These are phyloP conservation scores for Nothobranchius kuhntae DNA, from an alignment of 2,113 vertebrate species.

Conservation along the genomic window DNA sequence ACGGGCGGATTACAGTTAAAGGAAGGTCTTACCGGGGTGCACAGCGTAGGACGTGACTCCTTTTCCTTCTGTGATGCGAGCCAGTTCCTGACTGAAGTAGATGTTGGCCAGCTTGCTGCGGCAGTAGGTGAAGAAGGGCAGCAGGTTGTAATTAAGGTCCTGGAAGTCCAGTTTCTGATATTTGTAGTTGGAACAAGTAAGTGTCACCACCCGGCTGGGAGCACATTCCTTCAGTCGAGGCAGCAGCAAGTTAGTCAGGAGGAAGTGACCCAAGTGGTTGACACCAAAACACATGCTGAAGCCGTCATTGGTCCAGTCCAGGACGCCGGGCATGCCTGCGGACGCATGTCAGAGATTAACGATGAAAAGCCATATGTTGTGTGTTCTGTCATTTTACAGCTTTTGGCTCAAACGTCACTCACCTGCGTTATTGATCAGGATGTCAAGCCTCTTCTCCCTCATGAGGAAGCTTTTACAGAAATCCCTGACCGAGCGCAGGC, in stretches of 20 bases:
- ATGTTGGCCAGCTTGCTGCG: constrained; percentile 85
- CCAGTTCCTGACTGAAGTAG: constrained; percentile 83
- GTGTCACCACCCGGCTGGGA: constrained; percentile 79
- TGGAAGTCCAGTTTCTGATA: constrained; percentile 82
- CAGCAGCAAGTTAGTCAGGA: constrained; percentile 81
- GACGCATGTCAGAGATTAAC: not conserved
- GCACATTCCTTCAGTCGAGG: constrained; percentile 75
- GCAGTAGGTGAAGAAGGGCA: constrained; percentile 83
- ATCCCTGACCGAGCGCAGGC: constrained; percentile 74
- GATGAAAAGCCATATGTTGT: too few species aligned
- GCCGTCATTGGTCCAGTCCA: constrained; percentile 82
- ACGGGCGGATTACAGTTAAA: not conserved
- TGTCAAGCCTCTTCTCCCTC: constrained; percentile 79
- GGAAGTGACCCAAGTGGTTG: constrained; percentile 85
- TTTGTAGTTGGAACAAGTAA: constrained; percentile 82
- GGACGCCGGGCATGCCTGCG: constrained; percentile 79
- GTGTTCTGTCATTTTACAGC: not conserved
- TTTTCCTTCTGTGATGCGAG: constrained; percentile 72
- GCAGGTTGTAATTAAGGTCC: constrained; percentile 83
- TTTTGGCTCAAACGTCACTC: not conserved
- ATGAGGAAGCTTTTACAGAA: constrained; percentile 78
- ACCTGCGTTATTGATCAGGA: constrained; percentile 84
- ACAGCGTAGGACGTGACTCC: constrained; percentile 78
- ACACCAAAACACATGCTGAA: constrained; percentile 84
- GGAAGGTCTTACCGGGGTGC: constrained; percentile 74